Evolutionary conservation across 2,113 vertebrate species (phyloP).

Genomic region (Otus sunia): DNA sequence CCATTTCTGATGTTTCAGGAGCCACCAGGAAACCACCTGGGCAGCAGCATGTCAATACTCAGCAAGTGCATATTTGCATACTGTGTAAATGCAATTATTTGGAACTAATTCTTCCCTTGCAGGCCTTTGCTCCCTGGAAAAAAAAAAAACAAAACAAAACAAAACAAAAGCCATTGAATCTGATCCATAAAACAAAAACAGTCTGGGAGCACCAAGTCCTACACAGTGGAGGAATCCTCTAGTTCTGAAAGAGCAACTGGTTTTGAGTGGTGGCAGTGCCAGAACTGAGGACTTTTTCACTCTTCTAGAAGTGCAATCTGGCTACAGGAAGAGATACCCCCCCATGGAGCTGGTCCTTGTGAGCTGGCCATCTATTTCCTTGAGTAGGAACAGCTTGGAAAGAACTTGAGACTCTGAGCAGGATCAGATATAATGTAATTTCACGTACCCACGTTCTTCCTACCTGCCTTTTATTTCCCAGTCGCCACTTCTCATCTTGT

Average conservation of each 20-base stretch:
- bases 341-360: background rate
- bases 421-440: background rate
- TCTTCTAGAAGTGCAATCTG: background rate
- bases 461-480: background rate
- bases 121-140: accelerated
- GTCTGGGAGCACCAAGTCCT: background rate
- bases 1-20: background rate
- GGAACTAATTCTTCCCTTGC: background rate
- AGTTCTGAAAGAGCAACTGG: background rate
- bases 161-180: background rate
- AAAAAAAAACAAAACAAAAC: too few species aligned
- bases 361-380: background rate
- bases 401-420: background rate
- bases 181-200: background rate
- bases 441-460: background rate
- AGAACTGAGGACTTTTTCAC: background rate
- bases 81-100: background rate
- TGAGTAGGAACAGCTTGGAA: background rate
- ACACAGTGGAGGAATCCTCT: background rate
- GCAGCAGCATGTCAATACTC: background rate
- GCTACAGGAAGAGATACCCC: background rate
- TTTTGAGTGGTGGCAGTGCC: background rate
- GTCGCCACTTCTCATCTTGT: background rate
- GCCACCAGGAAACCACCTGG: background rate
- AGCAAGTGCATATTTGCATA: background rate